Percentiles rank a stretch among this genome's conserved stretches.
phyloP scores from a whole-genome alignment of 1,140 invertebrate genomes.

The Nephila pilipes region DNA sequence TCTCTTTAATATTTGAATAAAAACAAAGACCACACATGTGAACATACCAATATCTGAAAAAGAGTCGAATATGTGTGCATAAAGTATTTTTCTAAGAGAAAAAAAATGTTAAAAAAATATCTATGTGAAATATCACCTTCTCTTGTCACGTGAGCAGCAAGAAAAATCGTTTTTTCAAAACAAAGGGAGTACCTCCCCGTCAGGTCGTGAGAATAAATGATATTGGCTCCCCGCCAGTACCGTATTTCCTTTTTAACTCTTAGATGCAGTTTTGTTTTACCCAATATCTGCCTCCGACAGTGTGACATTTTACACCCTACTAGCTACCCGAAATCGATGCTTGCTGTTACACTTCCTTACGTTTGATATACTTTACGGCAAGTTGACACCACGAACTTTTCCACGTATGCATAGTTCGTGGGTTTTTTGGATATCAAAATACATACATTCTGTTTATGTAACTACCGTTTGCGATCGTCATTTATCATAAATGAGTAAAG shows the following conservation, averaged over 20 bases:
- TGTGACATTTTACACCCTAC: slow-evolving; percentile 66
- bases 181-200: slow-evolving; percentile 44
- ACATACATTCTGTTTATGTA: not conserved
- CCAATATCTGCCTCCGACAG: slow-evolving; percentile 62
- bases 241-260: slow-evolving; percentile 55
- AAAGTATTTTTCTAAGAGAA: not conserved
- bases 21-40: not conserved
- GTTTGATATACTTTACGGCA: slow-evolving; percentile 35
- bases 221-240: slow-evolving; percentile 55
- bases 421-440: not conserved
- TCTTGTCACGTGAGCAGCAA: slow-evolving; percentile 49
- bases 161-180: slow-evolving; percentile 72
- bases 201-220: slow-evolving; percentile 65
- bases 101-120: slow-evolving; percentile 29
- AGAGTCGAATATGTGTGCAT: not conserved
- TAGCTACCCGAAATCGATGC: slow-evolving; percentile 54
- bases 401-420: not conserved
- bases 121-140: slow-evolving; percentile 61
- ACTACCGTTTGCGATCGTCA: not conserved
- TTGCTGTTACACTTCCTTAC: slow-evolving; percentile 34
- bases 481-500: slow-evolving; percentile 13
- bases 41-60: not conserved
- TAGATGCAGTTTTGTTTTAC: slow-evolving; percentile 59
- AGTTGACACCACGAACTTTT: slow-evolving; percentile 22
- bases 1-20: too few species aligned